Conservation (phyloP, 2,797 vertebrate species). For the Morelia viridis region DNA sequence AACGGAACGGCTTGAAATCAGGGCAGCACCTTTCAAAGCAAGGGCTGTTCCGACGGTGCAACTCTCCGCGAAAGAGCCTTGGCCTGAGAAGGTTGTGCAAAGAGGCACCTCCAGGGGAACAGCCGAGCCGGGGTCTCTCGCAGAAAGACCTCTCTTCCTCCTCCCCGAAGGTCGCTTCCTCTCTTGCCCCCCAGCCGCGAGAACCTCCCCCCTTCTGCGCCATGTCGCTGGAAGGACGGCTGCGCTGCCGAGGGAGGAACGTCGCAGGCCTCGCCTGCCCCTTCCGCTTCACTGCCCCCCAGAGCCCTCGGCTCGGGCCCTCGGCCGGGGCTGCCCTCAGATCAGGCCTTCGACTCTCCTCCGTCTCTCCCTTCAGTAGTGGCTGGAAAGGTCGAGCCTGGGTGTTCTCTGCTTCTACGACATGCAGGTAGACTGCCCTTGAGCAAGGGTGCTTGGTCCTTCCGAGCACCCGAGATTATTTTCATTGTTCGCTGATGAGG, state of each 20-base stretch:
- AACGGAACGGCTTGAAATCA: not conserved
- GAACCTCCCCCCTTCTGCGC: no score
- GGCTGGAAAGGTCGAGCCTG: not conserved
- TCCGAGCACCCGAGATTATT: no score
- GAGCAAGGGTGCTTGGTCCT: no score
- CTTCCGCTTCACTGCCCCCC: no score
- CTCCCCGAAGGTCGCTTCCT: not conserved
- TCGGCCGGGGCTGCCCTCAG: not conserved
- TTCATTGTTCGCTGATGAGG: no score
- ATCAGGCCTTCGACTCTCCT: not conserved
- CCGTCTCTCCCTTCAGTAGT: no score
- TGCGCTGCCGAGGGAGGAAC: not conserved
- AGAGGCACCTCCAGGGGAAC: no score
- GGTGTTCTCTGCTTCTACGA: no score
- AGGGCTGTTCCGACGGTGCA: accelerated
- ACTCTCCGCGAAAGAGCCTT: not conserved
- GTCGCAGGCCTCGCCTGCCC: not conserved
- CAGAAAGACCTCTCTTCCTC: not conserved
- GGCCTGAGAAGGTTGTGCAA: not conserved
- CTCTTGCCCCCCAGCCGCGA: not conserved
- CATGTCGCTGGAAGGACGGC: not conserved
- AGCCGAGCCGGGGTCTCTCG: no score
- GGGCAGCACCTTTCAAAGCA: not conserved
- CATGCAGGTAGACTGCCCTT: no score
- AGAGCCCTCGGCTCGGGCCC: not conserved